These are phyloP conservation scores for Heliconius ethilla DNA, from an alignment of 2,888 invertebrate genomes.

Conservation along the genomic window DNA sequence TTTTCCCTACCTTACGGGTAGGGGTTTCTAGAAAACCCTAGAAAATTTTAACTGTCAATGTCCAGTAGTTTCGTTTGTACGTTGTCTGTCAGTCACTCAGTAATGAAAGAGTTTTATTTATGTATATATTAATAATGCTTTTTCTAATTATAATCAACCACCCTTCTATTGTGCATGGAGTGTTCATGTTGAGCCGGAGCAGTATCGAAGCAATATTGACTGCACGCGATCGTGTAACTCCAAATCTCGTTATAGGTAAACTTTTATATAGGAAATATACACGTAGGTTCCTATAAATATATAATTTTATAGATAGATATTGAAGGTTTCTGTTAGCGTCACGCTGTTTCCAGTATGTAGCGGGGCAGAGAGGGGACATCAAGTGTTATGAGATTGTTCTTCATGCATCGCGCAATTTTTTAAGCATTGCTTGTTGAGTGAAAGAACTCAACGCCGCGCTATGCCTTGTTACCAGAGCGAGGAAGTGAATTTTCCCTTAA, in stretches of 20 bases:
- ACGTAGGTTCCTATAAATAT: no score
- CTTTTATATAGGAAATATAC: not conserved
- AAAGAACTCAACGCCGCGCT: no score
- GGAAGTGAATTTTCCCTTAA: not conserved
- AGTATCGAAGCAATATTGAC: not conserved
- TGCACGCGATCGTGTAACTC: slow-evolving; percentile 5
- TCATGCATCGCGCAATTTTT: no score
- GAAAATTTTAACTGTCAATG: not conserved
- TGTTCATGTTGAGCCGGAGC: not conserved
- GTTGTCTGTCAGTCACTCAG: not conserved
- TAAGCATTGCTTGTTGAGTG: no score
- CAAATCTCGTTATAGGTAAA: not conserved
- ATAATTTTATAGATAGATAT: no score
- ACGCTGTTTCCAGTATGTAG: not conserved
- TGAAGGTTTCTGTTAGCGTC: not conserved
- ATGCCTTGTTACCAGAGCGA: not conserved
- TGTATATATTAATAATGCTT: not conserved
- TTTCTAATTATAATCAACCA: not conserved
- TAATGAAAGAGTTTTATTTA: not conserved
- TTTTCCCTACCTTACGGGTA: no score
- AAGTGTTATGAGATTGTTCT: not conserved
- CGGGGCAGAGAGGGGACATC: not conserved
- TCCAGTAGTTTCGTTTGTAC: not conserved
- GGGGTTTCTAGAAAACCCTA: no score
- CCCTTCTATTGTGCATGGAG: not conserved